Evolutionary conservation across 2,113 vertebrate species (phyloP).

Genomic region (Engraulis encrasicolus): DNA sequence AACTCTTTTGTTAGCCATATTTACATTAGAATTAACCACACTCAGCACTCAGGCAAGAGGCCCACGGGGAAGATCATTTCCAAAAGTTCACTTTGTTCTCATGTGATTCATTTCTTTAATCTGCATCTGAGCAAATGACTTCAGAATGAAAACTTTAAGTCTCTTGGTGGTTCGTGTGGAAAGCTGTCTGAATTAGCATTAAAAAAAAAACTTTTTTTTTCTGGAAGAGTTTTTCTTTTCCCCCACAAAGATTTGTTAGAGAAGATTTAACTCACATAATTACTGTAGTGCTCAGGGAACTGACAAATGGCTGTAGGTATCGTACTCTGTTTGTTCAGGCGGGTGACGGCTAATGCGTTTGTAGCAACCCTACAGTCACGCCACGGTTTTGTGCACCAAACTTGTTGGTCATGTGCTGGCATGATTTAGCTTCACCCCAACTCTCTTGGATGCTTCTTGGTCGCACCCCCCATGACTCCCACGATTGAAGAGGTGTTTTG

Average conservation of each 20-base stretch:
- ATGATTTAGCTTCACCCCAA: not conserved
- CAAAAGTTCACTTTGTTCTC: constrained; percentile 17
- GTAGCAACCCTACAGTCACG: not conserved
- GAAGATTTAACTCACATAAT: not conserved
- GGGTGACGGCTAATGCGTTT: not conserved
- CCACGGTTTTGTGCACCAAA: not conserved
- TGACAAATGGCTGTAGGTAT: not conserved
- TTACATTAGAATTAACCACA: not conserved
- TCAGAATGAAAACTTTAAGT: not conserved
- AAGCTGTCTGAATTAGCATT: not conserved
- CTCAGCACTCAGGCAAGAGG: not conserved
- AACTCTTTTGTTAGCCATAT: not conserved
- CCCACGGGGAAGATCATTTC: not conserved
- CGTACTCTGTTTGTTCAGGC: not conserved
- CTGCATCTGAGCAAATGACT: not conserved
- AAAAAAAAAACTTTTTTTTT: not conserved
- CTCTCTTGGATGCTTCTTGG: not conserved
- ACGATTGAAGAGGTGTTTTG: too few species aligned
- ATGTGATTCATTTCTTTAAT: not conserved
- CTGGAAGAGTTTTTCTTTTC: not conserved
- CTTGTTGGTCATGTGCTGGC: not conserved
- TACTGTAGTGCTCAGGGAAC: not conserved
- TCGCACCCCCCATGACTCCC: not conserved
- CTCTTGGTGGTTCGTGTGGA: not conserved
- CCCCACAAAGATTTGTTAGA: not conserved